Evolutionary conservation across 1,140 invertebrate genomes (phyloP), one percentile per base, ranked within the genome.

Genomic region (Drosophila ficusphila): DNA sequence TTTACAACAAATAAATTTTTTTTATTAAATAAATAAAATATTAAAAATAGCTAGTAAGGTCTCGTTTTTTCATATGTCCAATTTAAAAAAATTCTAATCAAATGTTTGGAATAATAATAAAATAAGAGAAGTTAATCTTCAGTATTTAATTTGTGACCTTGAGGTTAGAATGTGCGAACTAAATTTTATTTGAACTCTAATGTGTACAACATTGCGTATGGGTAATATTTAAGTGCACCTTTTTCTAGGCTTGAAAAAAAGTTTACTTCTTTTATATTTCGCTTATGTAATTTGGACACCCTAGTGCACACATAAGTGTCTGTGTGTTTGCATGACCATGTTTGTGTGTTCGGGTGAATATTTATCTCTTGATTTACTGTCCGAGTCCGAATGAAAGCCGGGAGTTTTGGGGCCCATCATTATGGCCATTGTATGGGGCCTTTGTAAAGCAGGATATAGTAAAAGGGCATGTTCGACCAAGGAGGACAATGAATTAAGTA

Each of bases 341-440:
- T 49, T 16, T 47, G 41, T 61, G 21, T 53, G 36, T n/a, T n/a
- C 41, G 12, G 18, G 18, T 58, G 62, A 46, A 71, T 76, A 51
- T 85, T 79, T 86, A 86, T 85, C 81, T 85, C 81, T 86, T 86
- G 79, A 85, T 85, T 86, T 86, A 86, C 79, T 78, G 76, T 71
- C 61, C 67, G 61, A 46, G 21, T 29, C 36, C 6, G 51, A 52
- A 25, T 52, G 49, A 38, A 27, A 25, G 49, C 14, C 49, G 19
- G 34, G 21, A 38, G 49, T 18, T 16, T 31, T 27, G 51, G 47
- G 61, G 69, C 58, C 64, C 76, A 71, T 86, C 70, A 72, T 76
- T 72, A 64, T 31, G 31, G 39, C 51, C 41, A 54, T 65, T 70
- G 70, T 51, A 34, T 12, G 2, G 31, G 39, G 14, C 57, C 38